phyloP scores from a whole-genome alignment of 2,113 vertebrate genomes.

The Bubo bubo region DNA sequence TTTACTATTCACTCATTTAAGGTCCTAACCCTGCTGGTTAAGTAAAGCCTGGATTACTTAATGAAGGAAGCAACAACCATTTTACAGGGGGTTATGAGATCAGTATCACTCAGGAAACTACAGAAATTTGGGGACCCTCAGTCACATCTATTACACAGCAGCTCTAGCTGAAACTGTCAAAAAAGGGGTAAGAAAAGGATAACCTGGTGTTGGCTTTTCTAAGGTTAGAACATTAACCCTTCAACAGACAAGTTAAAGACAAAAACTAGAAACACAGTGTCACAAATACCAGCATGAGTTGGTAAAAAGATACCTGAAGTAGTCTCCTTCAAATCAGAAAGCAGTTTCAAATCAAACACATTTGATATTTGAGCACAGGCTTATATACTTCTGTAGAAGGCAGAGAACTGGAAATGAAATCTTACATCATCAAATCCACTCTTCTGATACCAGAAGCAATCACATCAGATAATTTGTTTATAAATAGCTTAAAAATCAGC shows the following conservation, averaged over 20 bases:
- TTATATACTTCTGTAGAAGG: not conserved
- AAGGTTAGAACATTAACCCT: not conserved
- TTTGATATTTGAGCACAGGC: not conserved
- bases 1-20: constrained; percentile 44
- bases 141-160: not conserved
- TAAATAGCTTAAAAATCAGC: not conserved
- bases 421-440: not conserved
- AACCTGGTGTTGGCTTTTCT: not conserved
- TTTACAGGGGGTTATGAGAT: not conserved
- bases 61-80: constrained; percentile 43
- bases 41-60: constrained; percentile 44
- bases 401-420: not conserved
- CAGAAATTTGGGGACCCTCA: not conserved
- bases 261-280: not conserved
- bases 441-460: not conserved
- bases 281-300: not conserved
- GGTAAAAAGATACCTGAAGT: not conserved
- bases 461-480: not conserved
- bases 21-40: constrained; percentile 43
- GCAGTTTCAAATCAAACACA: not conserved
- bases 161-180: not conserved
- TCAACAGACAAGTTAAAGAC: not conserved
- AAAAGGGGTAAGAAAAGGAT: not conserved
- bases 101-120: not conserved
- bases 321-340: not conserved